These are phyloP conservation scores for Helicoverpa assulta DNA, from an alignment of 2,888 invertebrate species.

Conservation along the genomic window DNA sequence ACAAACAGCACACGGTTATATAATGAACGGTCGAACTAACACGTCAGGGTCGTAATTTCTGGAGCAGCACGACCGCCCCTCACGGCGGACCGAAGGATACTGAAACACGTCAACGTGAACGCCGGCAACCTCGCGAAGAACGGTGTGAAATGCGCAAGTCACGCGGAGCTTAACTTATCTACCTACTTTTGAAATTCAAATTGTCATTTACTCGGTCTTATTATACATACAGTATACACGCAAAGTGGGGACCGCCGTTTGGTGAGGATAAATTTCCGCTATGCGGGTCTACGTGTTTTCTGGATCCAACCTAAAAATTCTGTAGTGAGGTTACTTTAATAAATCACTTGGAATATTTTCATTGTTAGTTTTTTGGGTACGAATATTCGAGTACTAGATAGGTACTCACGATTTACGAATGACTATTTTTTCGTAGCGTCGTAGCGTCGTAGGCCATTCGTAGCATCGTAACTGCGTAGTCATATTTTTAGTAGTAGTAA, in stretches of 20 bases:
- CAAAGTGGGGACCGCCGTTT: constrained; percentile 67
- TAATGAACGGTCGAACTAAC: constrained; percentile 81
- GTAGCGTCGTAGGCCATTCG: constrained; percentile 48
- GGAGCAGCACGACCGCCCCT: constrained; percentile 70
- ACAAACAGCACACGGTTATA: constrained; percentile 86
- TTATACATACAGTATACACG: constrained; percentile 78
- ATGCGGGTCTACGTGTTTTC: constrained; percentile 69
- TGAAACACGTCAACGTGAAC: constrained; percentile 79
- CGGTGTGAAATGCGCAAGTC: constrained; percentile 89
- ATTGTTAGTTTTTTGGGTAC: constrained; percentile 45
- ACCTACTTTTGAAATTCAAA: constrained; percentile 85
- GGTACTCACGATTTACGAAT: constrained; percentile 21
- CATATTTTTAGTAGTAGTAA: constrained; percentile 35
- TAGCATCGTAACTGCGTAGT: constrained; percentile 46
- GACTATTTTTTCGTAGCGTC: constrained; percentile 36
- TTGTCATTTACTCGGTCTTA: constrained; percentile 81
- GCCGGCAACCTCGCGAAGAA: constrained; percentile 75
- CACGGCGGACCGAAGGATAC: constrained; percentile 73
- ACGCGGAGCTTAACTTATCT: constrained; percentile 84
- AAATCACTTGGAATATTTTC: constrained; percentile 60
- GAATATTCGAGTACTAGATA: constrained; percentile 29
- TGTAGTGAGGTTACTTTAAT: constrained; percentile 60
- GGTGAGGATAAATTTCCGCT: constrained; percentile 71
- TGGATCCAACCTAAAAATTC: constrained; percentile 64
- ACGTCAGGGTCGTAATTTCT: constrained; percentile 70